Evolutionary conservation across 2,113 vertebrate species (phyloP).

Genomic region (Alaudala cheleensis): DNA sequence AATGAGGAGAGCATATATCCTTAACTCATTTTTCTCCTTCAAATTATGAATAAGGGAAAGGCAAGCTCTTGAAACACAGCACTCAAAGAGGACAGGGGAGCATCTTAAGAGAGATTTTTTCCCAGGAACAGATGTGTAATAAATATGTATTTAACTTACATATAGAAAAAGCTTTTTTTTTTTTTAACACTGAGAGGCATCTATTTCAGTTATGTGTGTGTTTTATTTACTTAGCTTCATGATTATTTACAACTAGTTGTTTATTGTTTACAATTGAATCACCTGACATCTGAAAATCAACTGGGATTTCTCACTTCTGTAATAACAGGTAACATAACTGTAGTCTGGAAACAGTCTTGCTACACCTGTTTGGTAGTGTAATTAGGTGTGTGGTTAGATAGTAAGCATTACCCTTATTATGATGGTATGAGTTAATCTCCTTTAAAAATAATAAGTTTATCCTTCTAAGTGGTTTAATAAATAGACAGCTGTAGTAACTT

Average conservation of each 20-base stretch:
- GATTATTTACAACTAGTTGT: neutral
- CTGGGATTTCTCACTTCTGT: neutral
- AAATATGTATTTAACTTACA: neutral
- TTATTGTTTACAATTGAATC: neutral
- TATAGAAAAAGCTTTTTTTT: neutral
- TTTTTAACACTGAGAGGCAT: neutral
- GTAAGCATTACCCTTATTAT: neutral
- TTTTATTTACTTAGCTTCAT: neutral
- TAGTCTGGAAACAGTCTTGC: neutral
- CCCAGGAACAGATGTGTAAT: neutral
- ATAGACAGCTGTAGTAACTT: neutral
- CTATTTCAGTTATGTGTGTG: neutral
- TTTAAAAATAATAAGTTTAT: neutral
- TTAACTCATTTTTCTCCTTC: neutral
- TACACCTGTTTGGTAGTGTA: neutral
- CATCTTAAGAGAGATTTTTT: neutral
- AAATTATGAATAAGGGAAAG: neutral
- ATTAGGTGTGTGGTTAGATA: neutral
- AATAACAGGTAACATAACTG: neutral
- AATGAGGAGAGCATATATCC: neutral
- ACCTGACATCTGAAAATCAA: neutral
- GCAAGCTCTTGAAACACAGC: neutral
- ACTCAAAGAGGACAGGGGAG: neutral
- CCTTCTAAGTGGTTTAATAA: neutral
- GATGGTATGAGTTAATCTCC: neutral